Conservation (phyloP, 2,888 invertebrate genomes). For the Arctia plantaginis region DNA sequence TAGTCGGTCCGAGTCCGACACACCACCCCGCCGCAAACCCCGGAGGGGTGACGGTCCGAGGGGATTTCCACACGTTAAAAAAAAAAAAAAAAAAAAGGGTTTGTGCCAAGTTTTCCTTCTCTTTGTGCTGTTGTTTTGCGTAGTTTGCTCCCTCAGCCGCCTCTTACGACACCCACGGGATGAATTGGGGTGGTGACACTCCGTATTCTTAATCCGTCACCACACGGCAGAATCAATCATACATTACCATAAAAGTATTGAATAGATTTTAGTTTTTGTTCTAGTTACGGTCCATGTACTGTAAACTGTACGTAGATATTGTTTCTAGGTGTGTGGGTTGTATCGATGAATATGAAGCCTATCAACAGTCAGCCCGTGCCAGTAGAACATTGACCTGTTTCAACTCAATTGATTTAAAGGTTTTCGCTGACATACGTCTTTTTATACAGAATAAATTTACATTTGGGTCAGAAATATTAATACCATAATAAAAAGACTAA, state of each 20-base stretch:
- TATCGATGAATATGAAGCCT: constrained; percentile 19
- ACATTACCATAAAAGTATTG: background rate
- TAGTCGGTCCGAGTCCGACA: too few species aligned
- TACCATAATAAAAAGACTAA: background rate
- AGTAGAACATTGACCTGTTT: constrained; percentile 17
- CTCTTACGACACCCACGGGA: too few species aligned
- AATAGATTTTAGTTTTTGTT: background rate
- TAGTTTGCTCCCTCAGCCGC: too few species aligned
- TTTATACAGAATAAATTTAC: background rate
- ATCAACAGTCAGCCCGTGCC: constrained; percentile 11
- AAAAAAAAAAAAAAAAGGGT: too few species aligned
- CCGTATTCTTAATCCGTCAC: too few species aligned
- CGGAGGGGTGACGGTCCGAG: too few species aligned
- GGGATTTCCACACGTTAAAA: too few species aligned
- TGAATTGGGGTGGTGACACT: too few species aligned
- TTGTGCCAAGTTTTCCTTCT: too few species aligned
- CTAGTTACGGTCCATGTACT: too few species aligned
- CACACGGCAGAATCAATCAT: background rate
- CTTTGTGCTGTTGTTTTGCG: too few species aligned
- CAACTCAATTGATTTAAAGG: constrained; percentile 14
- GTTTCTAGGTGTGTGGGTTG: background rate
- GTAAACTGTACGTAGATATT: background rate
- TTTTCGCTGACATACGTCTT: background rate
- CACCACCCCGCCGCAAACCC: too few species aligned
- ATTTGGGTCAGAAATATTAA: background rate